A percentile compares a stretch with the other conserved stretches of the same genome.
These are phyloP conservation scores for Stramonita haemastoma DNA, from an alignment of 2,888 invertebrate genomes.

Conservation along the genomic window DNA sequence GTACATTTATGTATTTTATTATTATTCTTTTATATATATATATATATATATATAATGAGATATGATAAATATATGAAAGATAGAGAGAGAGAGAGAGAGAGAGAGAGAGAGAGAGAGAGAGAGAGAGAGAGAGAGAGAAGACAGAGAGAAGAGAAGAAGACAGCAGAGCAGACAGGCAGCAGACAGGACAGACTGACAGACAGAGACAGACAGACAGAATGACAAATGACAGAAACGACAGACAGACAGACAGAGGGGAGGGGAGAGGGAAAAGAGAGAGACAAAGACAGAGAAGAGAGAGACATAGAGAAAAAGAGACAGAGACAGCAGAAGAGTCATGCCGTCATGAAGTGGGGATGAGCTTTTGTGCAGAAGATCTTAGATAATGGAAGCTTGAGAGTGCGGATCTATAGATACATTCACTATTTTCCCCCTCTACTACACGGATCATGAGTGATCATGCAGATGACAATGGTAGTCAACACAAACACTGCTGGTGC, in stretches of 20 bases:
- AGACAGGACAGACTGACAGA: not conserved
- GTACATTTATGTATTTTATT: no score
- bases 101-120: not conserved
- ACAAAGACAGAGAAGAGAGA: not conserved
- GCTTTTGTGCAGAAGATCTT: no score
- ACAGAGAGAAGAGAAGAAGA: not conserved
- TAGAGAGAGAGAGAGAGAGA: not conserved
- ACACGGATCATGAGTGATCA: no score
- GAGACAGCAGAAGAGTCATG: no score
- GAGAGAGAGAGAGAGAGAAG: conserved; percentile 10
- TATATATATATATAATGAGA: no score
- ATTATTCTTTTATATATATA: no score
- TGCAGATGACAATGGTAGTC: no score
- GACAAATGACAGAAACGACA: not conserved
- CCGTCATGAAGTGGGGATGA: no score
- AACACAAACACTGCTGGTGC: no score
- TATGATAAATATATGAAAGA: not conserved
- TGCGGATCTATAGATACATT: no score
- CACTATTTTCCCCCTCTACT: no score
- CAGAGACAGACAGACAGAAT: not conserved
- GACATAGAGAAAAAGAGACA: not conserved
- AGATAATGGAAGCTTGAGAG: no score
- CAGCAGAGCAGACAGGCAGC: not conserved
- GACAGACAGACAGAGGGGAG: not conserved
- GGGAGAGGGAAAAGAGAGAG: not conserved